phyloP scores from a whole-genome alignment of 1,140 invertebrate species.

The Drosophila bipectinata region DNA sequence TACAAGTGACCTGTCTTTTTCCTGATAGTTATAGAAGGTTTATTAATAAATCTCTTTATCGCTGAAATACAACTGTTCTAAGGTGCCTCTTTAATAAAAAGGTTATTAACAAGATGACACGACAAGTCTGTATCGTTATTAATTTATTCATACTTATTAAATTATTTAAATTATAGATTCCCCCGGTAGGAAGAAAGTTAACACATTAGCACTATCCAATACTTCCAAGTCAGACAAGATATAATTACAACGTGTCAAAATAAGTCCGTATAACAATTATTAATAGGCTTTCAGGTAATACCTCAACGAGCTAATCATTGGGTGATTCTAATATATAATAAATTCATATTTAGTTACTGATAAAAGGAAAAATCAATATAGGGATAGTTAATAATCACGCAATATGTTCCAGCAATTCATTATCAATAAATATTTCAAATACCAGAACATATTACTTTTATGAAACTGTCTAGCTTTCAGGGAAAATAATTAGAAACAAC shows the following conservation, averaged over 20 bases:
- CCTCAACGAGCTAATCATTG: neutral
- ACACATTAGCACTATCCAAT: too few relatives aligned
- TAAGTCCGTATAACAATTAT: neutral
- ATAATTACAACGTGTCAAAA: slow-evolving; percentile 1
- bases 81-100: too few relatives aligned
- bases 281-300: neutral
- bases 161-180: neutral
- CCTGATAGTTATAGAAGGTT: too few relatives aligned
- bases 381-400: neutral
- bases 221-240: neutral
- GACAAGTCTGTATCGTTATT: neutral
- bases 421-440: neutral
- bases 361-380: neutral
- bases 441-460: neutral
- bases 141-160: neutral
- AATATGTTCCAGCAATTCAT: neutral
- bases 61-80: too few relatives aligned
- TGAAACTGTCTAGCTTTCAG: neutral
- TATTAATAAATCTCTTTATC: too few relatives aligned
- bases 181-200: too few relatives aligned
- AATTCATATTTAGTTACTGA: neutral
- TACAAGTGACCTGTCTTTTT: too few relatives aligned
- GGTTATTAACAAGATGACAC: neutral
- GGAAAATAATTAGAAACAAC: neutral
- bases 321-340: neutral